phyloP scores from a whole-genome alignment of 2,113 vertebrate genomes.

The Todiramphus chloris region DNA sequence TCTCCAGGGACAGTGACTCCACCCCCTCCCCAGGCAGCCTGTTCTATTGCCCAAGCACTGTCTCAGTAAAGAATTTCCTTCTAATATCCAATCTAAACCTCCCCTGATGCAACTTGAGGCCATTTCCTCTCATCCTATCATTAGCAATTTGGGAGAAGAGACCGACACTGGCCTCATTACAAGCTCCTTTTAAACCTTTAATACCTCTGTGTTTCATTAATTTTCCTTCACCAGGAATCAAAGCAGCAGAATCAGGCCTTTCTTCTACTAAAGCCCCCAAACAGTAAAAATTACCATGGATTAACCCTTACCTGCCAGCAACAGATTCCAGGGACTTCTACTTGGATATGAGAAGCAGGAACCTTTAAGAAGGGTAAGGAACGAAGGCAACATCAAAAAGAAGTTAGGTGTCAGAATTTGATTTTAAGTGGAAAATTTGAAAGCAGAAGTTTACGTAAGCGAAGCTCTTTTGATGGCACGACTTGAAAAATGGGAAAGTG shows the following conservation, averaged over 20 bases:
- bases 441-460: constrained; percentile 3
- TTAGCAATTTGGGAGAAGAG: too few relatives aligned
- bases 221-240: neutral
- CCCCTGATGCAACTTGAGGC: too few relatives aligned
- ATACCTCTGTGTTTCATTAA: neutral
- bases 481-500: neutral
- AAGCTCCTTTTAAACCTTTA: too few relatives aligned
- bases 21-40: too few relatives aligned
- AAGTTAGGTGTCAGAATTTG: constrained; percentile 49
- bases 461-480: neutral
- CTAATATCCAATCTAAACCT: too few relatives aligned
- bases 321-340: constrained; percentile 45
- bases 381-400: constrained; percentile 46
- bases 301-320: constrained; percentile 62
- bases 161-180: too few relatives aligned
- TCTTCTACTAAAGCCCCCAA: neutral
- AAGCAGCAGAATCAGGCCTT: neutral
- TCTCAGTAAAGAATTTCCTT: too few relatives aligned
- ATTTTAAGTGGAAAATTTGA: neutral
- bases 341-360: constrained; percentile 53
- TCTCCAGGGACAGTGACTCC: too few relatives aligned
- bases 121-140: too few relatives aligned
- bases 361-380: constrained; percentile 56
- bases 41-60: too few relatives aligned
- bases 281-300: neutral